Conservation (phyloP, 2,888 invertebrate genomes). For the Ectemnius continuus region DNA sequence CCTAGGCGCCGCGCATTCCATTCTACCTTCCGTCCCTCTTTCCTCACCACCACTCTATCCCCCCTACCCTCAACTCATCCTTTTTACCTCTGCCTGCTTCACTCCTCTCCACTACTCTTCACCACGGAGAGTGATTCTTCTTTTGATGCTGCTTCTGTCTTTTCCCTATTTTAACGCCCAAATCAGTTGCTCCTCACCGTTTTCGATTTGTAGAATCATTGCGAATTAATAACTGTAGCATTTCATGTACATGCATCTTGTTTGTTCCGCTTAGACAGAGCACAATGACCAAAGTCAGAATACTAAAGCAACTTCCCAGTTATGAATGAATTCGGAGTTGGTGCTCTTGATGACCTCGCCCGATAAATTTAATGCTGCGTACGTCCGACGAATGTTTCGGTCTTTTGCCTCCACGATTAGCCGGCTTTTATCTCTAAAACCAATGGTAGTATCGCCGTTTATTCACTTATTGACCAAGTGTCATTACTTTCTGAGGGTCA, state of each 20-base stretch:
- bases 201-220: no score
- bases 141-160: no score
- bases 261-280: no score
- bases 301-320: conserved; percentile 22
- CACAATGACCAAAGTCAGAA: no score
- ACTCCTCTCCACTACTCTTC: conserved; percentile 14
- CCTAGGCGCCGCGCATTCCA: conserved; percentile 82
- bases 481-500: neutral
- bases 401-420: conserved; percentile 40
- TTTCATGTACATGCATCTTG: no score
- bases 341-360: conserved; percentile 47
- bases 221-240: no score
- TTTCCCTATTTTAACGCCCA: no score
- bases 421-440: neutral
- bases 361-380: conserved; percentile 44
- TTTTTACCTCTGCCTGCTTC: conserved; percentile 6
- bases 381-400: conserved; percentile 32
- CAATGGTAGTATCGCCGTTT: no score
- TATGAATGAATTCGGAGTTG: conserved; percentile 52
- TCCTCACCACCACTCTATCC: conserved; percentile 36
- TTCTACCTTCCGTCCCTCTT: conserved; percentile 67
- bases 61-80: conserved; percentile 6
- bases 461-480: neutral
- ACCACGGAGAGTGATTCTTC: neutral
- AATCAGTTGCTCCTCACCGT: no score